phyloP scores from a whole-genome alignment of 2,113 vertebrate genomes.

The Ophthalmolycus amberensis region DNA sequence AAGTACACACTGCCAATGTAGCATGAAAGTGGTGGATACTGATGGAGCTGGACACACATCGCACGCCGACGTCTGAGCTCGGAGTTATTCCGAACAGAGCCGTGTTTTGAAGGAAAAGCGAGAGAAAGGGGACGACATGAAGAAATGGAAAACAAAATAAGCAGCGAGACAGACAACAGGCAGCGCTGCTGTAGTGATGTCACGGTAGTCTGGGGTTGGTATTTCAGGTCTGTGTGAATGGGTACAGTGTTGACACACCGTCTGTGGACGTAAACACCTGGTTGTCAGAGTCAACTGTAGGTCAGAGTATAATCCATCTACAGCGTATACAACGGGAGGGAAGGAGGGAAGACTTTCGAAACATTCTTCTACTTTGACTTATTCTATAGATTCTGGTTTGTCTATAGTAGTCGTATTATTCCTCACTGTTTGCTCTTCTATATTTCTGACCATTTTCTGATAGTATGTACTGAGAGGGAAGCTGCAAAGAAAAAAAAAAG shows the following conservation, averaged over 20 bases:
- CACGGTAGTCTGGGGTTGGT: constrained; percentile 63
- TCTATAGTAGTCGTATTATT: not conserved
- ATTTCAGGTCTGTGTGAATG: constrained; percentile 76
- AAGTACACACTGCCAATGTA: constrained; percentile 31
- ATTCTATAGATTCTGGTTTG: not conserved
- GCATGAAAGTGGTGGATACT: constrained; percentile 9
- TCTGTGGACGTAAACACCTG: constrained; percentile 70
- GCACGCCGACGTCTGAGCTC: constrained; percentile 19
- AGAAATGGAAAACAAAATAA: constrained; percentile 61
- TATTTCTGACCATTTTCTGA: not conserved
- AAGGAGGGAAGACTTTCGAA: not conserved
- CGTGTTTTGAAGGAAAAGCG: constrained; percentile 39
- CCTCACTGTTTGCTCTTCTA: not conserved
- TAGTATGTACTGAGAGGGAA: not conserved
- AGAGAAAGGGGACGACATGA: constrained; percentile 37
- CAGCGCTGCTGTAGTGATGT: constrained; percentile 59
- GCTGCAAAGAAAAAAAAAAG: not conserved
- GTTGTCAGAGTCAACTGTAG: constrained; percentile 67
- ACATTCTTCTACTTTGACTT: not conserved
- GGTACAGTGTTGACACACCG: constrained; percentile 67
- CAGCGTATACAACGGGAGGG: not conserved
- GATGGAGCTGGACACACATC: constrained; percentile 29
- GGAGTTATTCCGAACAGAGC: constrained; percentile 1
- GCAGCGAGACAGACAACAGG: constrained; percentile 49
- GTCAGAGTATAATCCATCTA: constrained; percentile 47